A percentile compares a stretch with the other conserved stretches of the same genome.
Evolutionary conservation across 2,797 vertebrate genomes (phyloP).

Genomic region (Gobionotothen gibberifrons): DNA sequence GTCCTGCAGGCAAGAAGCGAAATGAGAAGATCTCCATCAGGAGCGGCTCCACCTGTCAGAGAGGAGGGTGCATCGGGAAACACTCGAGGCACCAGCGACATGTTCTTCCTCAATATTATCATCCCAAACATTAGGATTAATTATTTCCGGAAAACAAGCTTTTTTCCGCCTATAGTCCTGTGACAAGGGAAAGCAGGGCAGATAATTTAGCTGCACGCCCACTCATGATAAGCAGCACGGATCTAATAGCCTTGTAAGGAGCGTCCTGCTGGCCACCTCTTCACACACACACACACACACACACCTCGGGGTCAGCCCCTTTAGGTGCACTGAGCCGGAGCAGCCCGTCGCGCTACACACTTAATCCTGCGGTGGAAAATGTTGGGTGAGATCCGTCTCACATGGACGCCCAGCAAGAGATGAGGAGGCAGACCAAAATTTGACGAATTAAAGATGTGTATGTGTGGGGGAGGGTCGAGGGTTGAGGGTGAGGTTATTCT

Average conservation of each 20-base stretch:
- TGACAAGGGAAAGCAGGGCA: conserved; percentile 65
- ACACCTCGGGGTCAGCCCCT: conserved; percentile 62
- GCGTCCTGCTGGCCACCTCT: conserved; percentile 65
- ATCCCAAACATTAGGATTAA: conserved; percentile 74
- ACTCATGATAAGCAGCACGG: conserved; percentile 64
- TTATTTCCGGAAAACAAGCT: conserved; percentile 79
- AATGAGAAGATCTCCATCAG: conserved; percentile 69
- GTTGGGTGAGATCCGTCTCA: conserved; percentile 75
- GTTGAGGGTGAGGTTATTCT: conserved; percentile 17
- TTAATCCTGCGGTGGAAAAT: conserved; percentile 83
- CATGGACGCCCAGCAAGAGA: conserved; percentile 70
- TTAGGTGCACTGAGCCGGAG: conserved; percentile 68
- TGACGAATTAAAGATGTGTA: conserved; percentile 66
- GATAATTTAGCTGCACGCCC: conserved; percentile 60
- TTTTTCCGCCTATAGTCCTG: conserved; percentile 58
- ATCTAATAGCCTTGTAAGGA: conserved; percentile 82
- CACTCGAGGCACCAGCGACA: conserved; percentile 50
- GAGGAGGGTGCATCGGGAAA: conserved; percentile 54
- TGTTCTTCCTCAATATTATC: conserved; percentile 63
- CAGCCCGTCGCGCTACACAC: conserved; percentile 60
- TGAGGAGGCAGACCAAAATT: conserved; percentile 71
- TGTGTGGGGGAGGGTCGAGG: conserved; percentile 19
- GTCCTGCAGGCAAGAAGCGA: conserved; percentile 69
- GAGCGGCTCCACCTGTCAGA: conserved; percentile 63
- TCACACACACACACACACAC: conserved; percentile 55